Percentiles rank a stretch among this genome's conserved stretches.
Conservation (phyloP, 2,113 vertebrate genomes). For the Ptilorrhoa leucosticta region DNA sequence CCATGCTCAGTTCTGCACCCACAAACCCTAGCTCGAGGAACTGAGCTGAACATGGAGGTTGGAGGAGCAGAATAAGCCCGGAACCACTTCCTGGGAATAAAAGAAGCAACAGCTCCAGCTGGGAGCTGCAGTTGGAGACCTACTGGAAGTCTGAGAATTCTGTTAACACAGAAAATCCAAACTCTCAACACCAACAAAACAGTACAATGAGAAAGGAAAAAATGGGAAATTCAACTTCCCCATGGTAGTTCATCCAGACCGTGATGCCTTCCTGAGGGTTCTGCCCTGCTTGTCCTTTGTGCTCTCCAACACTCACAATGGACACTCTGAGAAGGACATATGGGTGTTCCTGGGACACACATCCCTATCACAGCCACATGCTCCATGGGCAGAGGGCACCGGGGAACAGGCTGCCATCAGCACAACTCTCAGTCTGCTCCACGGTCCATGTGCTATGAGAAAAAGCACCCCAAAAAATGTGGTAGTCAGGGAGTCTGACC, state of each 20-base stretch:
- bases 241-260: not conserved
- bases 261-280: not conserved
- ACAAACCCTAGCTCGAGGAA: not conserved
- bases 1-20: not conserved
- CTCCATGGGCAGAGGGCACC: not conserved
- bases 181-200: not conserved
- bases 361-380: accelerated
- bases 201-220: not conserved
- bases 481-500: not conserved
- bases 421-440: not conserved
- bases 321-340: not conserved
- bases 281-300: not conserved
- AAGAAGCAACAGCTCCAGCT: conserved; percentile 16
- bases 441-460: accelerated
- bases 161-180: not conserved
- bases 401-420: not conserved
- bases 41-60: not conserved
- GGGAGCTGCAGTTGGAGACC: not conserved
- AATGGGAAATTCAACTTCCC: not conserved
- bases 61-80: not conserved
- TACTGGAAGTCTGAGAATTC: not conserved
- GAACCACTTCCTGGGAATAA: not conserved
- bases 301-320: not conserved
- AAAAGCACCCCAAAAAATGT: not conserved
- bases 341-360: not conserved